Evolutionary conservation across 2,888 invertebrate genomes (phyloP).

Genomic region (Leptopilina syphax): DNA sequence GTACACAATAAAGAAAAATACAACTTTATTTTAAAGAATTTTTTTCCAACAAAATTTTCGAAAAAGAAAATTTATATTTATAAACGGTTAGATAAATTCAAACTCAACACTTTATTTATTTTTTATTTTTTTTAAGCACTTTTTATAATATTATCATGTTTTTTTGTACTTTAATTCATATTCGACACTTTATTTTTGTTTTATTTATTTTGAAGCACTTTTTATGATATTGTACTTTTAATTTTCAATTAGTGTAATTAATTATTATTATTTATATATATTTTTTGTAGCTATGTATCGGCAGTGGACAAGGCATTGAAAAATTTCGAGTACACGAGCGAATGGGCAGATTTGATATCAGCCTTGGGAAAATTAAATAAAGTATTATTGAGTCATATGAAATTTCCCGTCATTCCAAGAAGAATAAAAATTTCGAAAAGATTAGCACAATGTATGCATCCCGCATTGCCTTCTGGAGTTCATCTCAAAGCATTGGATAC

Average conservation of each 20-base stretch:
- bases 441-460: slow-evolving; percentile 95
- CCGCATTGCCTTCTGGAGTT: slow-evolving; percentile 92
- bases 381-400: slow-evolving; percentile 88
- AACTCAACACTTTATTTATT: no score
- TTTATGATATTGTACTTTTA: not conserved
- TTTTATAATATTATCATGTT: not conserved
- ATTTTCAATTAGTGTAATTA: not conserved
- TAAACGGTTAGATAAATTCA: no score
- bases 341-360: slow-evolving; percentile 96
- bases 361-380: slow-evolving; percentile 93
- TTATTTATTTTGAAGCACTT: no score
- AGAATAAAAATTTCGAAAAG: slow-evolving; percentile 93
- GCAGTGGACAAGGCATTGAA: slow-evolving; percentile 92
- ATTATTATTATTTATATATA: slow-evolving; percentile 27
- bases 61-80: no score
- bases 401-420: slow-evolving; percentile 91
- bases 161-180: not conserved
- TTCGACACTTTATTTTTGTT: no score
- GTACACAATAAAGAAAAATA: no score
- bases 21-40: no score
- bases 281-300: slow-evolving; percentile 80
- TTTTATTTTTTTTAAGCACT: no score
- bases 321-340: slow-evolving; percentile 94
- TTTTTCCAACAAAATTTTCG: no score
- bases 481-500: slow-evolving; percentile 94